Evolutionary conservation across 2,888 invertebrate genomes (phyloP).

Genomic region (Zygogramma bicolorata): DNA sequence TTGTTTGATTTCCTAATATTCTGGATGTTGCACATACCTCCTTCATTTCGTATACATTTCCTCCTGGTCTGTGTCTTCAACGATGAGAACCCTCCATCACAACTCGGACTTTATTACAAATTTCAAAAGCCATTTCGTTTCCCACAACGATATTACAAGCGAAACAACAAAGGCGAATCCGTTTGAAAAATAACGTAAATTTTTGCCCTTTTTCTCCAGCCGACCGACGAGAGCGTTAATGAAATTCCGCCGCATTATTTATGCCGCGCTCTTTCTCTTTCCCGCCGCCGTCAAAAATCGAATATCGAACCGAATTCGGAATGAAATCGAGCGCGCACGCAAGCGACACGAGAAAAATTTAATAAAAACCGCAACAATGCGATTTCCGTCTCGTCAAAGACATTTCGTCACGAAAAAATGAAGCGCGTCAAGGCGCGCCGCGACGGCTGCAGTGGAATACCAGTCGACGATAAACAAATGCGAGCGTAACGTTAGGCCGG

Average conservation of each 20-base stretch:
- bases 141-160: background rate
- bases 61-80: background rate
- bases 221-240: slow-evolving; percentile 6
- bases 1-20: too few species aligned
- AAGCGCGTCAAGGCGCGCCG: background rate
- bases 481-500: too few species aligned
- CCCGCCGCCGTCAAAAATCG: background rate
- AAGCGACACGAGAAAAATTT: background rate
- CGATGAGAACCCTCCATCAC: background rate
- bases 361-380: slow-evolving; percentile 7
- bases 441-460: too few species aligned
- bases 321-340: background rate
- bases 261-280: slow-evolving; percentile 7
- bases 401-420: background rate
- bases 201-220: slow-evolving; percentile 1
- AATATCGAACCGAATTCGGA: background rate
- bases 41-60: background rate
- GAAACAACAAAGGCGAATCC: background rate
- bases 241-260: slow-evolving; percentile 18
- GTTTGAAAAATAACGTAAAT: slow-evolving; percentile 10
- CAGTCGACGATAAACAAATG: too few species aligned
- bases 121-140: background rate
- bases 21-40: too few species aligned
- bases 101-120: background rate
- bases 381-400: background rate